Evolutionary conservation across 2,797 vertebrate species (phyloP), one percentile per base, ranked within the genome.

Genomic region (Antrozous pallidus): DNA sequence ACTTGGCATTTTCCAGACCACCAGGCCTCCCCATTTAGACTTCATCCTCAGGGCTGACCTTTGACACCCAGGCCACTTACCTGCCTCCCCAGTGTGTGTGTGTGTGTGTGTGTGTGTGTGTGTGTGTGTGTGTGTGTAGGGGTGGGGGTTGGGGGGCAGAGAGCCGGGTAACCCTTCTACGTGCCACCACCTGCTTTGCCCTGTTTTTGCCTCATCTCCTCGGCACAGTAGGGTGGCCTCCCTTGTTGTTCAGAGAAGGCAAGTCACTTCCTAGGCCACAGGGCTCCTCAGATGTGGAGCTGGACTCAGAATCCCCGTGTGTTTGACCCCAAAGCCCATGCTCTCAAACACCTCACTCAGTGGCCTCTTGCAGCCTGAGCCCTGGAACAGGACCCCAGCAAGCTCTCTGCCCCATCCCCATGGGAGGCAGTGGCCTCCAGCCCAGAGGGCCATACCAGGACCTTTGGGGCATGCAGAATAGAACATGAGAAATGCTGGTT

Each of bases 151-250:
- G 51, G 3, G 20, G 51, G 22, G 51, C 16, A 1, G 22, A 33
- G 83, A 12, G 28, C 9, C 31, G 14, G 0, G 49, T 51, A 36
- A 11, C 22, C 9, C 38, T 17, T 3, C 67, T n/a, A 26, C 0
- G 1, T 8, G 61, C 28, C 31, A 13, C 0, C 14, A 0, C 0
- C 0, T 22, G 8, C 67, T 40, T 3, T 20, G 28, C 6, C 31
- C 24, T 40, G 47, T 0, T 42, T 0, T 12, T 2, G 0, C 12
- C 61, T 79, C 0, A 6, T 40, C 6, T 20, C 0, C n/a, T 58
- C 40, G 26, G 28, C 31, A 0, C 0, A 0, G 63, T 6, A 80
- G 31, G 20, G 14, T 4, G 0, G 3, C 9, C 63, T 28, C 13
- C 36, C 12, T 22, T 26, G 9, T 51, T 31, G 31, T 4, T 40